Evolutionary conservation across 2,888 invertebrate species (phyloP).

Genomic region (Cancer borealis): DNA sequence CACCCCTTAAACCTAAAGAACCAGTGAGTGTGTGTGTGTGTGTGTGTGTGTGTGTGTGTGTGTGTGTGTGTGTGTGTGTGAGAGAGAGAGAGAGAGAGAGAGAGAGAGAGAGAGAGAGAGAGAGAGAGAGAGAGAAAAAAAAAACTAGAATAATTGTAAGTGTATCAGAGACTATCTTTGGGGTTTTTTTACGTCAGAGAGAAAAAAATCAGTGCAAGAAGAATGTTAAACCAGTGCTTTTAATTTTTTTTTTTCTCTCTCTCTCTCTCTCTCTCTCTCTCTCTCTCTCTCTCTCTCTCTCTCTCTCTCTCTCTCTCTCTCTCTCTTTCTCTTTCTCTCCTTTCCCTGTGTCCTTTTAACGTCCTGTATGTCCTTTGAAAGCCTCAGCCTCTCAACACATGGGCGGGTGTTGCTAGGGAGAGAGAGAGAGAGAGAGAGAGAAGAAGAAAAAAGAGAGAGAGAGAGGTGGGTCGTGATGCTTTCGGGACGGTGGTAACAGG

Average conservation of each 20-base stretch:
- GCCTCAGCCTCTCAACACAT: background rate
- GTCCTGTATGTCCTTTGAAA: background rate
- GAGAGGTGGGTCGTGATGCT: no score
- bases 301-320: slow-evolving; percentile 59
- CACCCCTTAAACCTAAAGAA: background rate
- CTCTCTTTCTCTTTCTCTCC: slow-evolving; percentile 51
- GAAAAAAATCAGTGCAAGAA: background rate
- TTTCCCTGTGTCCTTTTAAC: background rate
- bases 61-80: no score
- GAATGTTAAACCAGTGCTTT: background rate
- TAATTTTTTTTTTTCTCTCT: background rate
- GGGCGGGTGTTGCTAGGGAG: background rate
- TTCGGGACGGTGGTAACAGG: no score
- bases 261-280: slow-evolving; percentile 53
- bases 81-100: background rate
- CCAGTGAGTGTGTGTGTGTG: no score
- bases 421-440: background rate
- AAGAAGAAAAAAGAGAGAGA: background rate
- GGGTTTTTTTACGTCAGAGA: background rate
- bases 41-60: no score
- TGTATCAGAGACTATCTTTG: background rate
- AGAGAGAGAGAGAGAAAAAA: background rate
- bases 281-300: slow-evolving; percentile 54
- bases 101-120: slow-evolving; percentile 13
- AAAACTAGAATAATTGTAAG: background rate